Base-by-base conservation (phyloP, 2,888 invertebrate species). In the Pyralis farinalis region DNA sequence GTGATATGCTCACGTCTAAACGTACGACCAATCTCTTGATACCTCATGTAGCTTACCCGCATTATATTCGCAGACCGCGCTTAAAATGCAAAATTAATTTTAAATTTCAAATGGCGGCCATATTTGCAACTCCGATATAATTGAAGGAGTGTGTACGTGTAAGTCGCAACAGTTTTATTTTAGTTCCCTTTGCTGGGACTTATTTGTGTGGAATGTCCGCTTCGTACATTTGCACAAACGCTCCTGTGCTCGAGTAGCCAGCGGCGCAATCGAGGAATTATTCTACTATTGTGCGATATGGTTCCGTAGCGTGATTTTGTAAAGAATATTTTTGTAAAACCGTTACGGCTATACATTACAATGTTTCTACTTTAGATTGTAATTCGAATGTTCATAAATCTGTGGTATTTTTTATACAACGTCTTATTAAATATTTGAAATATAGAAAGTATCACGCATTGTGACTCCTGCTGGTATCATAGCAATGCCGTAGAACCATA, bases 21-120 rank as follows among this genome's bases (percentile, higher is more conserved):
- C 32, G 31, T 25, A 38, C 27, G 12, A 39, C 43, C 33, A 40
- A 42, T 49, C 41, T 44, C 46, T 47, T 45, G 44, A 50, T 53
- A 55, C 47, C 54, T 51, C 49, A 50, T 47, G 49, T 43, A 51
- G 47, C 54, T 28, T 51, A 50, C 56, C 49, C 39, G 45, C 54
- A 46, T 49, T 44, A 60, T 58, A 34, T 39, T 39, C 27, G 20
- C 28, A 28, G 30, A 39, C 49, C 48, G 58, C 62, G 64, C 62
- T 64, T 65, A 59, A 63, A 71, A 69, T 70, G 64, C 57, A 58
- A 71, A 71, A 79, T 71, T 75, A 70, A 78, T 73, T 71, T 68
- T 43, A 55, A 59, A 65, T 60, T 60, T 55, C 46, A 58, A 66
- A 55, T 58, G 57, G 53, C 54, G 38, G 58, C 57, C 53, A 52